Conservation (phyloP, 2,888 invertebrate genomes). For the Thecocarcelia acutangulata region DNA sequence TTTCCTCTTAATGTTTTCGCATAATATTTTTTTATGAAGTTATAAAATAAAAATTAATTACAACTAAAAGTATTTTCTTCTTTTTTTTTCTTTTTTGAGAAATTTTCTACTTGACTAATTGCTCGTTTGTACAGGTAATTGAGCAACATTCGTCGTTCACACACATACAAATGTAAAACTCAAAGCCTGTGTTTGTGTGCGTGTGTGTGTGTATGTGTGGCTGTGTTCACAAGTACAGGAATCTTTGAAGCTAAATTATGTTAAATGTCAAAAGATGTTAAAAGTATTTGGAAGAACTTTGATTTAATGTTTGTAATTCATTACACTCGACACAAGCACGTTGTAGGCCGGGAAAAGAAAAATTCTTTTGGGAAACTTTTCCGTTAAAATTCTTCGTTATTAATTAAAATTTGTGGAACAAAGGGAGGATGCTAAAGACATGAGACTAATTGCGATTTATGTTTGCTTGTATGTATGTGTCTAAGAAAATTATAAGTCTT, state of each 20-base stretch:
- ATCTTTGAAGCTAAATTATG: conserved; percentile 49
- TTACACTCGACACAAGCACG: conserved; percentile 28
- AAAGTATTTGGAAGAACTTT: conserved; percentile 58
- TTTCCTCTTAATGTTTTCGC: conserved; percentile 41
- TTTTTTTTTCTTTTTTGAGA: conserved; percentile 20
- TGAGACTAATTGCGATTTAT: conserved; percentile 6
- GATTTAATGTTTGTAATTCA: conserved; percentile 60
- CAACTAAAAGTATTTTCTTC: conserved; percentile 64
- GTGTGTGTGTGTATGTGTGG: neutral
- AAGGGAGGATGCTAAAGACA: neutral
- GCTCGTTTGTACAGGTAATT: conserved; percentile 61
- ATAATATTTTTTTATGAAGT: conserved; percentile 58
- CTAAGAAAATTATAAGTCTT: neutral
- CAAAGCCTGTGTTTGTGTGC: neutral
- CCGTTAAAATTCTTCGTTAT: conserved; percentile 9
- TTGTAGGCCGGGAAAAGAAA: conserved; percentile 34
- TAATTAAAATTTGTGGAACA: conserved; percentile 46
- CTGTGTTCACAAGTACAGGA: neutral
- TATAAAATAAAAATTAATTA: conserved; percentile 68
- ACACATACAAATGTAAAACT: neutral
- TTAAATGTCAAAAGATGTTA: conserved; percentile 58
- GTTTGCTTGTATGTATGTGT: too few species aligned
- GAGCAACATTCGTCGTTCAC: conserved; percentile 16
- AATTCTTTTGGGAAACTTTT: conserved; percentile 18
- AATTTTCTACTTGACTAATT: conserved; percentile 65